phyloP scores from a whole-genome alignment of 2,888 invertebrate species.

The Chalcis sispes region DNA sequence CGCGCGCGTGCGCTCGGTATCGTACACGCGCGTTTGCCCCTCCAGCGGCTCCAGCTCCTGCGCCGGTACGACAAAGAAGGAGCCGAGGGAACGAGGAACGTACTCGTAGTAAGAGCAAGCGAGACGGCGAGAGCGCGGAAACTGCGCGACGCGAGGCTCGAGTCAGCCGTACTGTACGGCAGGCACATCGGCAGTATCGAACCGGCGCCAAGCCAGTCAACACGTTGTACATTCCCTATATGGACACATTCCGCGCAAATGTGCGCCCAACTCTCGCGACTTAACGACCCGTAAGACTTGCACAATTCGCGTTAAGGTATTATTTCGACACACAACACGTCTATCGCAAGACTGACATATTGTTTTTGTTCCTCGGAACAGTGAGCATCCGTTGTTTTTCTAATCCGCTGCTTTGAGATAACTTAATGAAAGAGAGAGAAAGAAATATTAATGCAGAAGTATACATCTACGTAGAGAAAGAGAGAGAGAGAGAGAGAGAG shows the following conservation, averaged over 20 bases:
- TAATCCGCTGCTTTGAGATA: too few species aligned
- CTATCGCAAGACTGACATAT: too few species aligned
- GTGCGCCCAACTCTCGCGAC: too few species aligned
- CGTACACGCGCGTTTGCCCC: background rate
- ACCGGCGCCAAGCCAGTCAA: slow-evolving; percentile 68
- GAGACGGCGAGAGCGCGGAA: slow-evolving; percentile 16
- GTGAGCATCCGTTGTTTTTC: too few species aligned
- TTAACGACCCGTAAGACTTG: background rate
- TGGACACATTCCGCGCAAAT: background rate
- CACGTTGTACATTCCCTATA: slow-evolving; percentile 41
- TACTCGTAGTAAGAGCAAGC: background rate
- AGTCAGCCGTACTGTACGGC: too few species aligned
- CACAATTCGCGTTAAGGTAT: background rate
- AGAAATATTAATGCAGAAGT: too few species aligned
- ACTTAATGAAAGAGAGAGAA: too few species aligned
- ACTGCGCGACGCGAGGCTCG: background rate
- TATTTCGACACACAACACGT: too few species aligned
- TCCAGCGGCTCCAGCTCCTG: background rate
- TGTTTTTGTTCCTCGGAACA: too few species aligned
- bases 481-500: too few species aligned
- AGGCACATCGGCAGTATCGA: slow-evolving; percentile 71
- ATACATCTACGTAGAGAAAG: too few species aligned
- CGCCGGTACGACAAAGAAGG: background rate
- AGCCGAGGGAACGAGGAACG: background rate
- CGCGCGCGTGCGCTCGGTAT: background rate